Base-by-base conservation (phyloP, 2,797 vertebrate genomes). In the Aeoliscus strigatus region DNA sequence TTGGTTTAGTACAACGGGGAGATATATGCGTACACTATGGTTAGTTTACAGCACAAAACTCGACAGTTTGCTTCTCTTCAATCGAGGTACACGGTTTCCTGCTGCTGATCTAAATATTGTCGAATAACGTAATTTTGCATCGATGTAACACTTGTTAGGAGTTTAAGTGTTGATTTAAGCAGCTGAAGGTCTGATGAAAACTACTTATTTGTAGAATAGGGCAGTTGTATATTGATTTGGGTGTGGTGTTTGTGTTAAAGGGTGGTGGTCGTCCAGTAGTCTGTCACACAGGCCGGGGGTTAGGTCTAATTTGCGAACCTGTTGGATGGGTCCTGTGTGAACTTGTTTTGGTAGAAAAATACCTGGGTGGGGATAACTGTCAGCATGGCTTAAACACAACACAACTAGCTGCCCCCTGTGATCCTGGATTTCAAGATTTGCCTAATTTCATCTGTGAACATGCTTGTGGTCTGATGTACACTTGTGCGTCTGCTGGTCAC, bases 311-410 rank as follows among this genome's bases (percentile, higher is more conserved):
- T 24, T 13, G 44, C 54, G 52, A 81, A 87, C 83, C 80, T 77
- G 85, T 80, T 73, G 24, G 76, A 54, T 83, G 54, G 66, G 78
- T 83, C 81, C 14, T 84, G 82, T 75, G 39, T 51, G 28, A 53
- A 78, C 83, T 73, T 82, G 83, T 73, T 81, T 73, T 57, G 39
- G 39, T 53, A 37, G 47, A 39, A 35, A 64, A 65, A 62, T 26
- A 13, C 8, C 14, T 48, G 74, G 82, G 81, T 71, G 71, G 53
- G 57, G 73, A 80, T 59, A 82, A 83, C 79, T 68, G 76, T 75
- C 76, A 51, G 38, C 15, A 8, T 34, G 9, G 44, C 32, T 40
- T 14, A 37, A 54, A 70, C 12, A 46, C 41, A 47, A 23, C 16
- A 39, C 30, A 59, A 47, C 54, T 27, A 25, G 17, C 29, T 34